Conservation (phyloP, 53 echinoderm and acorn worm genomes). For the Luidia sarsii region DNA sequence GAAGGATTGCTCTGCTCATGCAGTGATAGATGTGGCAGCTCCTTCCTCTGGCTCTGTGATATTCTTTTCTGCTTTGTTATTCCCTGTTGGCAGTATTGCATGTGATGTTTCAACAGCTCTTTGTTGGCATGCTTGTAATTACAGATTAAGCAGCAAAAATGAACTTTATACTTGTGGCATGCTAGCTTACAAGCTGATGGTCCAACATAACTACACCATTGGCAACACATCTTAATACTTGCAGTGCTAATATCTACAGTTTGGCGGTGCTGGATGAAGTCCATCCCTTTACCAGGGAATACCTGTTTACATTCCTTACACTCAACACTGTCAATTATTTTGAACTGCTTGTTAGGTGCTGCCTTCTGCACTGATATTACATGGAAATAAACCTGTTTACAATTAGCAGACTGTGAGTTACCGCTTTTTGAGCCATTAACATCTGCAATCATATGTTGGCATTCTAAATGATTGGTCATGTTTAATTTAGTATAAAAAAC, state of each 20-base stretch:
- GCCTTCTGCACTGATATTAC: background rate
- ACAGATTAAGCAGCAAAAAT: conserved; percentile 32
- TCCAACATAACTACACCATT: conserved; percentile 16
- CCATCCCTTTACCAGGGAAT: conserved; percentile 7
- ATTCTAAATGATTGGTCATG: conserved; percentile 1
- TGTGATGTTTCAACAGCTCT: conserved; percentile 24
- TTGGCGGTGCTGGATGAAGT: conserved; percentile 16
- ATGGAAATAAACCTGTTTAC: background rate
- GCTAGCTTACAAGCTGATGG: conserved; percentile 2
- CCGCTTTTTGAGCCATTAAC: too few relatives aligned
- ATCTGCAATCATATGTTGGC: background rate
- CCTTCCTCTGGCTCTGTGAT: too few relatives aligned
- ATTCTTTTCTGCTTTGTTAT: background rate
- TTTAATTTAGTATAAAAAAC: background rate
- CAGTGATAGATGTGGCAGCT: too few relatives aligned
- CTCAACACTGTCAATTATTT: background rate
- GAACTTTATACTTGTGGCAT: conserved; percentile 10
- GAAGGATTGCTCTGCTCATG: too few relatives aligned
- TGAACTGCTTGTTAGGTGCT: background rate
- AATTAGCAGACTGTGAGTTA: background rate
- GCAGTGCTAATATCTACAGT: background rate
- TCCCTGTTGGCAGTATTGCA: background rate
- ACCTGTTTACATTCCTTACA: conserved; percentile 17
- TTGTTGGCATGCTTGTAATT: background rate
- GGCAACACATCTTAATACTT: background rate